Conservation (phyloP, 1,140 invertebrate genomes). For the Dreissena rostriformis region DNA sequence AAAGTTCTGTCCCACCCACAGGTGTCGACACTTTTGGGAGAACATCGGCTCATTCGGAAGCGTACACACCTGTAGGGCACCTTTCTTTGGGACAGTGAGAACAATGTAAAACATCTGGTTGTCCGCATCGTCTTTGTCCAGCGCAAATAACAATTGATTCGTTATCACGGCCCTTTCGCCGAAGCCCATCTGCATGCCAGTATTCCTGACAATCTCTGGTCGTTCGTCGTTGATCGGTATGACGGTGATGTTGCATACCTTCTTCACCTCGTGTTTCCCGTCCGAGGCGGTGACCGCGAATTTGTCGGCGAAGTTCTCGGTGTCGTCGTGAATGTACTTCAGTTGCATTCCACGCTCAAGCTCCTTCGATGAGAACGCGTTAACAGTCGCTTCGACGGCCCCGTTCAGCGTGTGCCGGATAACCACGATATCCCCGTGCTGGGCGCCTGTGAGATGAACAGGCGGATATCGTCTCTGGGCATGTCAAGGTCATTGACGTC, state of each 20-base stretch:
- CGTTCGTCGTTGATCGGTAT: constrained; percentile 80
- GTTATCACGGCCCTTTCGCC: constrained; percentile 79
- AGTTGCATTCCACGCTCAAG: constrained; percentile 75
- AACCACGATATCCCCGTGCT: constrained; percentile 78
- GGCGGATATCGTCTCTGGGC: constrained; percentile 75
- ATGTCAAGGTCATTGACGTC: constrained; percentile 80
- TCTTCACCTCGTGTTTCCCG: constrained; percentile 79
- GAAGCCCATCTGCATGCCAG: constrained; percentile 78
- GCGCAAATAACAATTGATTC: constrained; percentile 75
- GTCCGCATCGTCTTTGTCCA: constrained; percentile 80
- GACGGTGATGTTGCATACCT: constrained; percentile 77
- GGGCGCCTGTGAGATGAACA: constrained; percentile 77
- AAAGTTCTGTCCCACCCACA: constrained; percentile 84
- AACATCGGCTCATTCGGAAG: constrained; percentile 87
- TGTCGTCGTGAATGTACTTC: constrained; percentile 81
- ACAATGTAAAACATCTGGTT: constrained; percentile 77
- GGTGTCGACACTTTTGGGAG: constrained; percentile 78
- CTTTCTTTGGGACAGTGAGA: constrained; percentile 72
- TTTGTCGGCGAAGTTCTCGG: constrained; percentile 80
- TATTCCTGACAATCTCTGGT: constrained; percentile 80
- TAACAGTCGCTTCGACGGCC: constrained; percentile 72
- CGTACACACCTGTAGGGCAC: constrained; percentile 84
- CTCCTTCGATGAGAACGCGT: constrained; percentile 85
- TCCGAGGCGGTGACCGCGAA: constrained; percentile 81
- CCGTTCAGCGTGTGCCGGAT: constrained; percentile 70